Conservation (phyloP, 2,113 vertebrate genomes). For the Neodon shergylaensis region DNA sequence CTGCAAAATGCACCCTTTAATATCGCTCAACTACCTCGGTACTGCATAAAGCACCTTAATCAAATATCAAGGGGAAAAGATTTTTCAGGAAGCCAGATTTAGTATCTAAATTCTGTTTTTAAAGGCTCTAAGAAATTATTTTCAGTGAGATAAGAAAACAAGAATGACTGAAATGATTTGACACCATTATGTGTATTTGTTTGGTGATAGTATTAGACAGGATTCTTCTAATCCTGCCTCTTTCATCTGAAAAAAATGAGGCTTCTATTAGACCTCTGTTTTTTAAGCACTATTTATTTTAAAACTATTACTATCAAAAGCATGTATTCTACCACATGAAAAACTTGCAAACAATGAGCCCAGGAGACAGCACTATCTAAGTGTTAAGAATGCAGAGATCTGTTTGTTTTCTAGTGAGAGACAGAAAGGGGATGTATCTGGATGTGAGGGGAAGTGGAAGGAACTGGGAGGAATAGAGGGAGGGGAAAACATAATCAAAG, state of each 20-base stretch:
- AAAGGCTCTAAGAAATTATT: slow-evolving; percentile 67
- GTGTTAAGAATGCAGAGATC: neutral
- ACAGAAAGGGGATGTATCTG: neutral
- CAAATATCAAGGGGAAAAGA: slow-evolving; percentile 71
- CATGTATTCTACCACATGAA: neutral
- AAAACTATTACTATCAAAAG: neutral
- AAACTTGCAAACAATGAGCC: neutral
- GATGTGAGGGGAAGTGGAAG: neutral
- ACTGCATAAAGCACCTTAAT: slow-evolving; percentile 67
- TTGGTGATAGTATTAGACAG: neutral
- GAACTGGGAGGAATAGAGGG: neutral
- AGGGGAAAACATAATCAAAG: neutral
- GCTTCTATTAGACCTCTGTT: neutral
- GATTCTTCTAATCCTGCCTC: neutral
- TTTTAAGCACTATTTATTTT: slow-evolving; percentile 9
- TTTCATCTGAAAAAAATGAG: neutral
- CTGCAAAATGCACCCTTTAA: slow-evolving; percentile 69
- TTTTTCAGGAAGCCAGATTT: slow-evolving; percentile 75
- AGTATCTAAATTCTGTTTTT: slow-evolving; percentile 56
- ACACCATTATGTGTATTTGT: neutral
- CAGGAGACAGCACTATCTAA: neutral
- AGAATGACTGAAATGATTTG: slow-evolving; percentile 53
- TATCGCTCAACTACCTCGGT: slow-evolving; percentile 45
- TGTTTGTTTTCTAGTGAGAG: neutral
- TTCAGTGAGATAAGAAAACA: slow-evolving; percentile 58